Evolutionary conservation across 2,797 vertebrate genomes (phyloP), one percentile per base, ranked within the genome.

Genomic region (Menidia menidia): DNA sequence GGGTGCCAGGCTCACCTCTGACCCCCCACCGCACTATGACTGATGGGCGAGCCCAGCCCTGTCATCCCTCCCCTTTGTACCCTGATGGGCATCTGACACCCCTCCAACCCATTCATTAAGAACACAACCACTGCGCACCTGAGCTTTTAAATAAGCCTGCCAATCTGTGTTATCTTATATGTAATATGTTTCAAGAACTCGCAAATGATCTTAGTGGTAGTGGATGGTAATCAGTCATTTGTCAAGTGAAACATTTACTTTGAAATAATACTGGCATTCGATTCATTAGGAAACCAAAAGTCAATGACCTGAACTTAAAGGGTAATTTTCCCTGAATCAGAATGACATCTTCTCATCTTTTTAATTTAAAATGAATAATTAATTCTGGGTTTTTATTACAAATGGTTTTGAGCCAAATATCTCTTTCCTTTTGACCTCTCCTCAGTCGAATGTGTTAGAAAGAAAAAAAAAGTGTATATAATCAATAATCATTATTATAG

Each of bases 1-100:
- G 94, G 92, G 88, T 92, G 91, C 93, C 87, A 90, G 82, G 84
- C 86, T 93, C 92, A 93, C 92, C 92, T 85, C 76, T 93, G 90
- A 93, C 88, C 89, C 90, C 86, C 85, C n/a, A 19, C 77, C 2
- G 64, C 68, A 44, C 55, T 75, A 68, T 89, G 90, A 91, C 73
- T 88, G 90, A 92, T 86, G 89, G 85, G 81, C 68, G 84, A 70
- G 75, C 83, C 81, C 75, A 78, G 75, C 78, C 74, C 75, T 39
- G 75, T 81, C 85, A 63, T 59, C 85, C 74, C 80, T 75, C 68
- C 85, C 68, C 86, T 30, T 90, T 91, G 87, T 89, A 70, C 76
- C 78, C 78, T 91, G 92, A 92, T 85, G 87, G 90, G 88, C 90
- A 92, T 84, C 79, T 89, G 89, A 89, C 90, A 91, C 77, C 4